Evolutionary conservation across 2,113 vertebrate species (phyloP), one percentile per base, ranked within the genome.

Genomic region (Bambusicola thoracicus): DNA sequence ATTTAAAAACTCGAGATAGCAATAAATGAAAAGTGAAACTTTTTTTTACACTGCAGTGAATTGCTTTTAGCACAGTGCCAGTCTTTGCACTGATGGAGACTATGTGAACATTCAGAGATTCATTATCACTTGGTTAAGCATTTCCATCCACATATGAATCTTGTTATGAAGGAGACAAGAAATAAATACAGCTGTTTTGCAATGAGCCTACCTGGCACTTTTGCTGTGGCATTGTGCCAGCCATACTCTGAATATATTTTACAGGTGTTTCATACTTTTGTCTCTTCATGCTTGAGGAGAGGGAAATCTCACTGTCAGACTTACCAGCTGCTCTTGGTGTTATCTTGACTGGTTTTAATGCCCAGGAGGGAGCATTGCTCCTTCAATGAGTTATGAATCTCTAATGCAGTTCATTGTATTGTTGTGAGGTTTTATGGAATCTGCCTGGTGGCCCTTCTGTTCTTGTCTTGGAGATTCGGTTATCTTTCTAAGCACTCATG

Each of bases 391-490:
- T n/a, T n/a, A n/a, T n/a, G n/a, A n/a, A n/a, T n/a, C n/a, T n/a
- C n/a, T n/a, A n/a, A n/a, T n/a, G n/a, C n/a, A n/a, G n/a, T n/a
- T n/a, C n/a, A n/a, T n/a, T n/a, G n/a, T n/a, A n/a, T n/a, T n/a
- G n/a, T n/a, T n/a, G n/a, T n/a, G n/a, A n/a, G n/a, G n/a, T n/a
- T n/a, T n/a, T n/a, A n/a, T n/a, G n/a, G n/a, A n/a, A n/a, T n/a
- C n/a, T 92, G 21, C 83, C 84, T 93, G 83, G 77, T 92, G 93
- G 59, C 63, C 89, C 43, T 65, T 94, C 68, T 87, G 55, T 34
- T 94, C 66, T 91, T 85, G 79, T 74, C 24, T 87, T 74, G 49
- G 86, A 80, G 70, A 59, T 65, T 67, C 85, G 40, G 46, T 94
- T 85, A 34, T 91, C 41, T 92, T 80, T 76, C 78, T 79, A 59